Evolutionary conservation across 2,888 invertebrate species (phyloP).

Genomic region (Homarus gammarus): DNA sequence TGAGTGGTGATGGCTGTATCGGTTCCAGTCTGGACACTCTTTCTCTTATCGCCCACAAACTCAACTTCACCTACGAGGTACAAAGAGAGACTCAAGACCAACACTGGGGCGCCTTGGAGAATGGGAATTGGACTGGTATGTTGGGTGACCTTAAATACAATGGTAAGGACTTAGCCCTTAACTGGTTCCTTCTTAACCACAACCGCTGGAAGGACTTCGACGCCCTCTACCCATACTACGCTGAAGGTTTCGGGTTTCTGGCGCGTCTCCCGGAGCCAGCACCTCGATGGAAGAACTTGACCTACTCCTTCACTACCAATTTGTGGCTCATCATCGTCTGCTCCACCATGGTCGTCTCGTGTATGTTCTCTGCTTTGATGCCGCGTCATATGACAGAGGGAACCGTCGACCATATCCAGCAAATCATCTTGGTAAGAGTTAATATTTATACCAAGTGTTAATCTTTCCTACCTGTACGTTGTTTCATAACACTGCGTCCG

Average conservation of each 20-base stretch:
- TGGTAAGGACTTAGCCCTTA: constrained; percentile 50
- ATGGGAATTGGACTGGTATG: constrained; percentile 74
- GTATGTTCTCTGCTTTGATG: neutral
- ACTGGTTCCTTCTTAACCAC: constrained; percentile 54
- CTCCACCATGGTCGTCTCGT: constrained; percentile 21
- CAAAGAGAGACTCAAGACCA: constrained; percentile 26
- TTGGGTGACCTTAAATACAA: constrained; percentile 66
- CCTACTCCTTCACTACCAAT: constrained; percentile 42
- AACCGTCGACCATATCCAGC: neutral
- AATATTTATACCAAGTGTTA: neutral
- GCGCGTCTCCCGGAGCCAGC: constrained; percentile 44
- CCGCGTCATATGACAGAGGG: neutral
- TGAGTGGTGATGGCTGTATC: constrained; percentile 10
- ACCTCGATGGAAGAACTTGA: constrained; percentile 59
- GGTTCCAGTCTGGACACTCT: constrained; percentile 63
- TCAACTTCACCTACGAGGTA: constrained; percentile 59
- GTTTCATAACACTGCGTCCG: too few relatives aligned
- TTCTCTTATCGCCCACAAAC: constrained; percentile 30
- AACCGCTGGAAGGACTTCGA: constrained; percentile 64
- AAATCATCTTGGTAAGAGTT: constrained; percentile 6
- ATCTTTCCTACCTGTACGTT: too few relatives aligned
- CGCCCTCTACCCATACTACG: constrained; percentile 62
- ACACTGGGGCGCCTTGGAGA: constrained; percentile 65
- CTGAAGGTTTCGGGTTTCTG: constrained; percentile 70
- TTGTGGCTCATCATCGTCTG: constrained; percentile 55